Percentiles rank a stretch among this genome's conserved stretches.
Evolutionary conservation across 2,113 vertebrate genomes (phyloP).

Genomic region (Vimba vimba): DNA sequence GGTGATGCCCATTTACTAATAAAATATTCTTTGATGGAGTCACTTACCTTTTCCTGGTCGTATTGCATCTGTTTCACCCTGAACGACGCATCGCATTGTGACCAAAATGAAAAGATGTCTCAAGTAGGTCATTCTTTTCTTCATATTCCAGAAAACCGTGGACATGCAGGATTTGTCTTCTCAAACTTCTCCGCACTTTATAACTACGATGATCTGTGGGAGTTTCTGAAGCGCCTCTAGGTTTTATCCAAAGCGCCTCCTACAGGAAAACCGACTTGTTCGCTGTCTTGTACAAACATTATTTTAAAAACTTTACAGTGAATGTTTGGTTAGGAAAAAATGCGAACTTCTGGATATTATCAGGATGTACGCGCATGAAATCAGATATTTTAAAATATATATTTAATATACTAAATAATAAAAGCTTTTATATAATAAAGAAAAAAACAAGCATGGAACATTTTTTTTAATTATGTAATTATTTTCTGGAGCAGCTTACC

Average conservation of each 20-base stretch:
- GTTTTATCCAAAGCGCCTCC: conserved; percentile 69
- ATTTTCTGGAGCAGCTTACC: background rate
- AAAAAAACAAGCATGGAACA: too few species aligned
- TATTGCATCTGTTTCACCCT: conserved; percentile 62
- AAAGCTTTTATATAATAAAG: background rate
- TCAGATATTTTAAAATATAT: background rate
- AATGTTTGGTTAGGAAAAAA: background rate
- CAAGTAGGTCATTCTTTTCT: conserved; percentile 62
- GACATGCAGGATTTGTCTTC: conserved; percentile 48
- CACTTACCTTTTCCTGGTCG: conserved; percentile 74
- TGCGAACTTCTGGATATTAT: background rate
- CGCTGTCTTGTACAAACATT: background rate
- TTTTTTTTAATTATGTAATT: background rate
- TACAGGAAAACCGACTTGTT: conserved; percentile 57
- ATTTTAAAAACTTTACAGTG: background rate
- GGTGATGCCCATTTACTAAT: conserved; percentile 17
- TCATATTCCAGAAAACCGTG: conserved; percentile 48
- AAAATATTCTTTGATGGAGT: conserved; percentile 19
- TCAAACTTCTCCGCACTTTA: conserved; percentile 60
- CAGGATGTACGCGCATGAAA: background rate
- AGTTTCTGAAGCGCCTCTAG: conserved; percentile 38
- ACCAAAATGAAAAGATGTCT: conserved; percentile 67
- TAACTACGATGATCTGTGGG: conserved; percentile 62
- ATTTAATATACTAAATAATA: background rate
- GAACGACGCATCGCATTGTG: conserved; percentile 66